Evolutionary conservation across 2,888 invertebrate species (phyloP).

Genomic region (Timandra comae): DNA sequence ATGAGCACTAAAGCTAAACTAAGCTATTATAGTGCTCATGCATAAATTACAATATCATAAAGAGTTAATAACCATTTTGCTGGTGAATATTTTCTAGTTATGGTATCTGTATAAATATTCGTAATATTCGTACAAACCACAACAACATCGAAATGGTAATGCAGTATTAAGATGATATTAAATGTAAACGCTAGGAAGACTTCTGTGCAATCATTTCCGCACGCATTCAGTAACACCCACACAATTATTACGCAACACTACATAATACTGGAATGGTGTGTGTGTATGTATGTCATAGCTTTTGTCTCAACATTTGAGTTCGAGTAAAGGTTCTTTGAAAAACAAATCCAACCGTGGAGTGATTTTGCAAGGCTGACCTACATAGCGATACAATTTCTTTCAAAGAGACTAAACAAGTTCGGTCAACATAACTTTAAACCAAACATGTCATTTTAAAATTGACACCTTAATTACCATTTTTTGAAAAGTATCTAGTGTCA

Average conservation of each 20-base stretch:
- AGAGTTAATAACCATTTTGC: too few relatives aligned
- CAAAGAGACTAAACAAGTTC: conserved; percentile 12
- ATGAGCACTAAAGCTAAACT: too few relatives aligned
- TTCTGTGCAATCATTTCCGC: conserved; percentile 48
- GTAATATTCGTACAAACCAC: too few relatives aligned
- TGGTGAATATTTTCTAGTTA: too few relatives aligned
- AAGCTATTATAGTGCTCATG: too few relatives aligned
- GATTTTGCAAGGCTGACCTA: conserved; percentile 36
- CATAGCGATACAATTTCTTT: conserved; percentile 14
- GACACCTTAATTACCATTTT: neutral
- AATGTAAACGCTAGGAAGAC: conserved; percentile 50
- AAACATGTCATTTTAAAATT: conserved; percentile 1
- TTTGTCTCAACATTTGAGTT: conserved; percentile 36
- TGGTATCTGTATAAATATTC: too few relatives aligned
- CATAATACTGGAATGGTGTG: conserved; percentile 12
- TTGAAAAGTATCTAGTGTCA: neutral
- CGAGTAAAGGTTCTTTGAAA: conserved; percentile 20
- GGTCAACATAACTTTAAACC: conserved; percentile 8
- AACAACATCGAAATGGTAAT: too few relatives aligned
- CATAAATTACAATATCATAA: too few relatives aligned
- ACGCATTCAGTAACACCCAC: conserved; percentile 44
- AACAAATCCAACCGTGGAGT: conserved; percentile 34
- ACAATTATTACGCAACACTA: conserved; percentile 39
- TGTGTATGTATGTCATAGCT: conserved; percentile 35
- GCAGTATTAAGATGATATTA: conserved; percentile 35